Base-by-base conservation (phyloP, 2,888 invertebrate species). In the Idaea dimidiata region DNA sequence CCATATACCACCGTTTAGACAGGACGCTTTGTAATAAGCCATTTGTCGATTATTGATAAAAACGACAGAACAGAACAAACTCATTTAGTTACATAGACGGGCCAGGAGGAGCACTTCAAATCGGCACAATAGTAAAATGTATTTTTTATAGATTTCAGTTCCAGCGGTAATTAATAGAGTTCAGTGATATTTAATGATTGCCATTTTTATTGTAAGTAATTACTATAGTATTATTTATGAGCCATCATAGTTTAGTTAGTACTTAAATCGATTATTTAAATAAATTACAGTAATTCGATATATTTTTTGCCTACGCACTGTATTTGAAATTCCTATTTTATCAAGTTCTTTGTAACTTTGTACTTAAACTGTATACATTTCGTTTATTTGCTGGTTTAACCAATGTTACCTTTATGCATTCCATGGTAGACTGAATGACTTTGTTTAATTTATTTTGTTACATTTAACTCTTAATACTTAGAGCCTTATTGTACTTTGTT, bases 391-490 rank as follows among this genome's bases (percentile, higher is more conserved):
- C 43, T 43, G 43, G 43, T 43, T 43, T 43, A 33, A 55, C 33
- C 57, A 60, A 65, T 64, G 62, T 69, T 70, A 67, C 64, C 56
- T 59, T n/a, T 60, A 57, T 56, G 72, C 72, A 72, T 72, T 73
- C 71, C 72, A 67, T 64, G 67, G 33, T 57, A 58, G 63, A 62
- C 55, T 31, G 10, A 43, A 43, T 10, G 14, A 43, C 43, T 59
- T 54, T 17, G 55, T 59, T 43, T 43, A 43, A 43, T 14, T 43
- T 43, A 43, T 43, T 43, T 43, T 43, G 10, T 32, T 32, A 32
- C 32, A 14, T 7, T 14, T 14, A 43, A 43, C 43, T 14, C 8
- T 8, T 43, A 43, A 10, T 10, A 43, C 10, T 24, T 24, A 24
- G 5, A 3, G 24, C 24, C 1, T 10, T 10, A 8, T 32, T 32